These are phyloP conservation scores for Iguana delicatissima DNA, from an alignment of 2,797 vertebrate genomes.

Conservation along the genomic window DNA sequence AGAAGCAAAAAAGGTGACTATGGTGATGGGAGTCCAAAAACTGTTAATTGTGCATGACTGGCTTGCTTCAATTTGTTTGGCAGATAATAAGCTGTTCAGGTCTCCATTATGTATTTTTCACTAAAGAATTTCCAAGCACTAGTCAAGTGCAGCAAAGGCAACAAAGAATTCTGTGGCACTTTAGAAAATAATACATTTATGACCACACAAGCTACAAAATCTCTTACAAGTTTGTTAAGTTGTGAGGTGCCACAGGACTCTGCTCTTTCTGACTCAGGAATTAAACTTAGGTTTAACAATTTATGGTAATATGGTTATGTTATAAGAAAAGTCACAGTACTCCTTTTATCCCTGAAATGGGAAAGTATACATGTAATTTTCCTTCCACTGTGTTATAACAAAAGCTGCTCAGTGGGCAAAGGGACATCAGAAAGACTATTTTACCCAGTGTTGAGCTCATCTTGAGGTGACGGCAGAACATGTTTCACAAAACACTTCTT, in stretches of 20 bases:
- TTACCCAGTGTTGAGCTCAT: not conserved
- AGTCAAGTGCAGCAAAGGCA: not conserved
- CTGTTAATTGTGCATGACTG: not conserved
- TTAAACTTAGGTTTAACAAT: not conserved
- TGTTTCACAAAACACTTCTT: not conserved
- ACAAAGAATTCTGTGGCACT: no score
- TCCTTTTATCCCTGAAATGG: no score
- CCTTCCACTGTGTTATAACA: slow-evolving; percentile 24
- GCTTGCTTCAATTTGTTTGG: not conserved
- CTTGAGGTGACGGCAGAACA: not conserved
- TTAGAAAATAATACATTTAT: not conserved
- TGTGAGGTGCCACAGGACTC: not conserved
- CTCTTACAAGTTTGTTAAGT: not conserved
- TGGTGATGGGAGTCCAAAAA: not conserved
- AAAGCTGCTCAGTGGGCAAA: not conserved
- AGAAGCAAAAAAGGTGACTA: not conserved
- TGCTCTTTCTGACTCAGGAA: not conserved
- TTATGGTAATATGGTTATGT: not conserved
- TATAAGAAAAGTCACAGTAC: not conserved
- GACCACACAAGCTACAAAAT: not conserved
- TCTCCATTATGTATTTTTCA: not conserved
- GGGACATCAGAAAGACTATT: not conserved
- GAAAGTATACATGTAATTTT: not conserved
- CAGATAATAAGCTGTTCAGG: not conserved
- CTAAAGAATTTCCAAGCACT: not conserved